These are phyloP conservation scores for Pyrrhosoma nymphula DNA, from an alignment of 2,888 invertebrate species.

Conservation along the genomic window DNA sequence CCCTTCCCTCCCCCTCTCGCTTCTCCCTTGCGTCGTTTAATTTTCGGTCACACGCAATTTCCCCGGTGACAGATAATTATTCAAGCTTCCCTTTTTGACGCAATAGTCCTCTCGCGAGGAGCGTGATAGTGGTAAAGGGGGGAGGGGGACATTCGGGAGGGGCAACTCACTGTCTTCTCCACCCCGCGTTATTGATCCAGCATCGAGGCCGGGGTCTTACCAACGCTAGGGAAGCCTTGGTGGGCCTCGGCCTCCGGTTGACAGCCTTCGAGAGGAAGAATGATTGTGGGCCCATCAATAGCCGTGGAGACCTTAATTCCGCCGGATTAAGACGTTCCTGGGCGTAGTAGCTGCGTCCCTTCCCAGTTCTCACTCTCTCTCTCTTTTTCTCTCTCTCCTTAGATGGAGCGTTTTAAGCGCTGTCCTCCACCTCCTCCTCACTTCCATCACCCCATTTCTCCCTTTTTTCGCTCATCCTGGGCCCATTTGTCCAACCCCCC, in stretches of 20 bases:
- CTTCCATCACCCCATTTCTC: background rate
- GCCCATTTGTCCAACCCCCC: background rate
- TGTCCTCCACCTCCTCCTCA: background rate
- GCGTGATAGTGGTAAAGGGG: background rate
- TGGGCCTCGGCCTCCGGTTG: background rate
- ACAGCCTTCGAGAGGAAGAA: constrained; percentile 48
- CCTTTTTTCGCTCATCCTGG: background rate
- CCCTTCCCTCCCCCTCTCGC: background rate
- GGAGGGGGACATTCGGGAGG: background rate
- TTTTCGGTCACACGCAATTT: constrained; percentile 65
- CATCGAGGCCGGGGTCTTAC: background rate
- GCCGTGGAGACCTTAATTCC: constrained; percentile 63
- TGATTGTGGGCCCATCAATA: constrained; percentile 57
- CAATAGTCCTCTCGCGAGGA: constrained; percentile 32
- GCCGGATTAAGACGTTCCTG: constrained; percentile 31
- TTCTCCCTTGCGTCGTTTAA: constrained; percentile 33
- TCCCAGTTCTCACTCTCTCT: background rate
- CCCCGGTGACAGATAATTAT: constrained; percentile 45
- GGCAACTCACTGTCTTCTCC: background rate
- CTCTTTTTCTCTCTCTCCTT: no score
- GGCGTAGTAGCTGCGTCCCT: background rate
- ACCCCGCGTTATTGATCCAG: background rate
- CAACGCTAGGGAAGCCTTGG: background rate
- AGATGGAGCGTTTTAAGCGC: background rate
- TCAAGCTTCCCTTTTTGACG: constrained; percentile 60